Conservation (phyloP, 2,888 invertebrate genomes). For the Argyresthia goedartella region DNA sequence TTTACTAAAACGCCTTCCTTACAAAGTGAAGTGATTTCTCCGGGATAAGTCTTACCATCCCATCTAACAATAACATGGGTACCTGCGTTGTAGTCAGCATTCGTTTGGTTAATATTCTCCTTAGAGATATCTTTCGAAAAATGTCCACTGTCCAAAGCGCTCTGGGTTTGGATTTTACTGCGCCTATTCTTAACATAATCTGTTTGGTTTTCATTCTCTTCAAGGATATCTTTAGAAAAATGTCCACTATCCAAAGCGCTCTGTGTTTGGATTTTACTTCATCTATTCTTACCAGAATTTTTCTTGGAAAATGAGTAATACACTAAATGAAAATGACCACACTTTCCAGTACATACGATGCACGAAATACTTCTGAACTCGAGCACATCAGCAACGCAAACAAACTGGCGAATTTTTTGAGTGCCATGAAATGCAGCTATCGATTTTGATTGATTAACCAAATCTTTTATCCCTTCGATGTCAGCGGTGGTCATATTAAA, state of each 20-base stretch:
- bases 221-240: slow-evolving; percentile 3
- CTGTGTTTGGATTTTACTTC: slow-evolving; percentile 1
- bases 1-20: slow-evolving; percentile 14
- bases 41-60: slow-evolving; percentile 13
- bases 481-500: not conserved
- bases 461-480: not conserved
- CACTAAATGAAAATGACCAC: slow-evolving; percentile 1
- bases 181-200: slow-evolving; percentile 4
- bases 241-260: not conserved
- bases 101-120: slow-evolving; percentile 1
- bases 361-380: not conserved
- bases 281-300: not conserved
- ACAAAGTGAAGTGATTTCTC: slow-evolving; percentile 13
- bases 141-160: not conserved
- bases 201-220: slow-evolving; percentile 1
- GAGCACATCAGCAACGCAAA: not conserved
- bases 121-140: slow-evolving; percentile 4
- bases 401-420: not conserved
- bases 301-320: slow-evolving; percentile 1
- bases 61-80: slow-evolving; percentile 13
- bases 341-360: not conserved
- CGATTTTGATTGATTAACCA: not conserved
- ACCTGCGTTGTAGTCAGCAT: slow-evolving; percentile 10
- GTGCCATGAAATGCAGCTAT: not conserved
- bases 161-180: slow-evolving; percentile 1